Percentiles rank a stretch among this genome's conserved stretches.
phyloP scores from a whole-genome alignment of 1,140 invertebrate genomes.

The Ladona fulva region DNA sequence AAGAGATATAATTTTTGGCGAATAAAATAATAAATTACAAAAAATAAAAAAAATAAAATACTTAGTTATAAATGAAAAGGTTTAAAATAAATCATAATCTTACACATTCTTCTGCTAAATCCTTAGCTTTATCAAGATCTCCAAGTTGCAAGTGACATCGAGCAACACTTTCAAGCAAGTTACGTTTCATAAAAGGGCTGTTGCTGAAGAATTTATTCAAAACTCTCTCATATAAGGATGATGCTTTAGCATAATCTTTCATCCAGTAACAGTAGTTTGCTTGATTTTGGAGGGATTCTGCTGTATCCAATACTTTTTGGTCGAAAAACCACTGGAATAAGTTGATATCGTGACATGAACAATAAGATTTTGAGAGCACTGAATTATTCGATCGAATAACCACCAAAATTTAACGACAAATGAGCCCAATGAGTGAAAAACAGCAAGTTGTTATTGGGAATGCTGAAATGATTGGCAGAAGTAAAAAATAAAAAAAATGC shows the following conservation, averaged over 20 bases:
- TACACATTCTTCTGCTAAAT: background rate
- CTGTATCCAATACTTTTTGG: background rate
- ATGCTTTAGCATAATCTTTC: background rate
- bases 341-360: background rate
- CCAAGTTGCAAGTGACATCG: background rate
- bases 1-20: background rate
- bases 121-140: background rate
- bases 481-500: no score
- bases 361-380: no score
- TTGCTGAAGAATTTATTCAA: background rate
- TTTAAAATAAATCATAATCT: background rate
- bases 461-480: no score
- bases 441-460: no score
- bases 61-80: background rate
- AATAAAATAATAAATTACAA: background rate
- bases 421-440: no score
- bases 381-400: no score
- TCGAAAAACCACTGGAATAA: background rate
- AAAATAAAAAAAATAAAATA: background rate
- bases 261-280: background rate
- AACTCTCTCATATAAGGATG: background rate
- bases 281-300: background rate
- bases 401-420: no score
- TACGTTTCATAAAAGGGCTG: background rate
- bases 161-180: background rate